Percentiles rank a stretch among this genome's conserved stretches.
These are phyloP conservation scores for Metopia argyrocephala DNA, from an alignment of 2,888 invertebrate species.

Conservation along the genomic window DNA sequence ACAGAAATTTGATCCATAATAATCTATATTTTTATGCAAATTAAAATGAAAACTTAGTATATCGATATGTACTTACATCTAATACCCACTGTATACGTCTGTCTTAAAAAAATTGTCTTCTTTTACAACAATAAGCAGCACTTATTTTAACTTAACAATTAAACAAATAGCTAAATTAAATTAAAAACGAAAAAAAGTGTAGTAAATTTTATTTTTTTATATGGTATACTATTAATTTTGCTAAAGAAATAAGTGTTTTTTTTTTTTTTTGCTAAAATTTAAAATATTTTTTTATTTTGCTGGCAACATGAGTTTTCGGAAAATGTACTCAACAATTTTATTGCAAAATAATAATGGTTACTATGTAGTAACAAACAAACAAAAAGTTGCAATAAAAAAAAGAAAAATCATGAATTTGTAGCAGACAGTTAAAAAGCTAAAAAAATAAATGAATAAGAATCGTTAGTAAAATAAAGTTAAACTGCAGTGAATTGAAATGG, in stretches of 20 bases:
- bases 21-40: too few species aligned
- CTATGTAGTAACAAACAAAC: background rate
- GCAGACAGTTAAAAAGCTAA: constrained; percentile 7
- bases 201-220: background rate
- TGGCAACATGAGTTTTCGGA: too few species aligned
- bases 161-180: too few species aligned
- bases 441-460: background rate
- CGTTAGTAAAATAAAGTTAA: constrained; percentile 18
- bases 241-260: background rate
- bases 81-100: too few species aligned
- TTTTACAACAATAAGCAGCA: too few species aligned
- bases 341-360: background rate
- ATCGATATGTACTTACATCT: too few species aligned
- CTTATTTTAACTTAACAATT: too few species aligned
- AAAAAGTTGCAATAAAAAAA: background rate
- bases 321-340: background rate
- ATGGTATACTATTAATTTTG: background rate
- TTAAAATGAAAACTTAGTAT: too few species aligned
- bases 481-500: constrained; percentile 30
- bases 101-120: too few species aligned
- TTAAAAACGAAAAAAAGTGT: too few species aligned
- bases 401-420: constrained; percentile 17
- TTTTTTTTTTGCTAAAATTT: background rate
- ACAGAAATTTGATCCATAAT: too few species aligned
- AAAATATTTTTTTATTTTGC: background rate